Evolutionary conservation across 1,140 invertebrate genomes (phyloP), one percentile per base, ranked within the genome.

Genomic region (Pteromalus puparum): DNA sequence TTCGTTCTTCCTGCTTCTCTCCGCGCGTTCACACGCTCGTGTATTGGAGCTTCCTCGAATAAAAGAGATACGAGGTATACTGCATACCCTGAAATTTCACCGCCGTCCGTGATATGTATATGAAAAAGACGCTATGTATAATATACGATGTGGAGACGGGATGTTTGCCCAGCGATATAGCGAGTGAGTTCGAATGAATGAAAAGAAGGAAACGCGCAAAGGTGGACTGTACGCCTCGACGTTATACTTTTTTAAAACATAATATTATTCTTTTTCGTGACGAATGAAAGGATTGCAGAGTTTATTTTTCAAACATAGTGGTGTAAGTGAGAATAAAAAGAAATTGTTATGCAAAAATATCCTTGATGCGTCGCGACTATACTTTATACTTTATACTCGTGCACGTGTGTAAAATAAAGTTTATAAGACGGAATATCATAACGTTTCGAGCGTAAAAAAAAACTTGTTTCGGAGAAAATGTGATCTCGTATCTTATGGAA

Each of bases 91-190:
- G 6, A 46, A 26, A 68, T 80, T n/a, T 34, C n/a, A 13, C 12
- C 24, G n/a, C 4, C 2, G 26, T 13, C 13, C 30, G 26, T 28
- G 53, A 77, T 65, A 28, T 30, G 48, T 21, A 30, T 34, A 65
- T 65, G 12, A 34, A n/a, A 21, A 68, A 30, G 13, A 26, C 30
- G 15, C 48, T 53, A 5, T 53, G 12, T 53, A 34, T 53, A 34
- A 34, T 53, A 53, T 18, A 79, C 7, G 38, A 1, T 53, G 48
- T 5, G 30, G 10, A 13, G 75, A 21, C 53, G 76, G 76, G 28
- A 68, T 80, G 77, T 80, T 80, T 70, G 28, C 65, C 13, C 10
- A 38, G 61, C 6, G 77, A 79, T 79, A 79, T 26, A 13, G 48
- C 9, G 34, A 0, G 34, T 4, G 30, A 48, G 38, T 13, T 9